Evolutionary conservation across 2,797 vertebrate species (phyloP).

Genomic region (Babyrousa celebensis): DNA sequence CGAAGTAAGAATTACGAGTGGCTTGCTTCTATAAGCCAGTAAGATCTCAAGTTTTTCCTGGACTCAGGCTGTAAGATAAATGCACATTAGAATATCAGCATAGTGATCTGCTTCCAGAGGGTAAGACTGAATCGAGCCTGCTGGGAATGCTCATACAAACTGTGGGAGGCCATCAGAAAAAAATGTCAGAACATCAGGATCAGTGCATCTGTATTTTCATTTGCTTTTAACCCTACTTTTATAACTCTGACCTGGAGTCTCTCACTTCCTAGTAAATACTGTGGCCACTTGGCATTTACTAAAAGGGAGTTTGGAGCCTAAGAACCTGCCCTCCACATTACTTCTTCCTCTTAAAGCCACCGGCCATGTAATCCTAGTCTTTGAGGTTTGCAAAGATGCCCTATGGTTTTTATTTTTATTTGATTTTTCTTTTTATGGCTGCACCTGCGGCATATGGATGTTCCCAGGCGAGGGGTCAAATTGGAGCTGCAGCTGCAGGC

Average conservation of each 20-base stretch:
- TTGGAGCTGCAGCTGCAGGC: too few species aligned
- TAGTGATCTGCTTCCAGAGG: neutral
- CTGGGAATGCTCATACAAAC: neutral
- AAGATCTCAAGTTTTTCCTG: neutral
- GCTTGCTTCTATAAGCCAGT: rapidly evolving
- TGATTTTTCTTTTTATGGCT: too few species aligned
- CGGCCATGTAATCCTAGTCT: neutral
- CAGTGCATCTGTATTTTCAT: neutral
- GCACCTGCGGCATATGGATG: too few species aligned
- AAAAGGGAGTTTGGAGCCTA: neutral
- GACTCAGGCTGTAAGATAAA: neutral
- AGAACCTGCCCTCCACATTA: neutral
- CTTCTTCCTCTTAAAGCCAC: slow-evolving; percentile 36
- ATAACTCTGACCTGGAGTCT: neutral
- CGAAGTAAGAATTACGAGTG: neutral
- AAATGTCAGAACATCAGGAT: neutral
- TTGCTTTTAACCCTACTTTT: neutral
- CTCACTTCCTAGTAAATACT: neutral
- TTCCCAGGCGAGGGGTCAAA: too few species aligned
- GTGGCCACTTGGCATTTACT: neutral
- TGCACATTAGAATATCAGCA: neutral
- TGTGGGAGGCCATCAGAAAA: neutral
- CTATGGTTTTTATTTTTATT: neutral
- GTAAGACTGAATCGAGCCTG: neutral
- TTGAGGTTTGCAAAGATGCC: slow-evolving; percentile 27